Percentiles rank a stretch among this genome's conserved stretches.
phyloP scores from a whole-genome alignment of 2,113 vertebrate species.

The Electrona antarctica region DNA sequence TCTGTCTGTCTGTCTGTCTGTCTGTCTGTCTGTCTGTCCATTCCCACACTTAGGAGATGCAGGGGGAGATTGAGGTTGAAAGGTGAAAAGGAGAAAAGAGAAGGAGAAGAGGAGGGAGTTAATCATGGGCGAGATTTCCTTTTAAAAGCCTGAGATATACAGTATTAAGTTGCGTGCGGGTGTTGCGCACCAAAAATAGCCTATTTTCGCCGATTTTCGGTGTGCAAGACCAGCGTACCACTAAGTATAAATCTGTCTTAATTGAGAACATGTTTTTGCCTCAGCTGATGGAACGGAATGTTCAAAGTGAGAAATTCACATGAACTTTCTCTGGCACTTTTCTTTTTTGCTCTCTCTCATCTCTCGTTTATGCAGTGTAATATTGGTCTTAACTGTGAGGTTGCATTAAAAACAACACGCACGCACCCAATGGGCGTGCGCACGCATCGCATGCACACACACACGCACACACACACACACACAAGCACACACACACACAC shows the following conservation, averaged over 20 bases:
- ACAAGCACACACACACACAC: too few relatives aligned
- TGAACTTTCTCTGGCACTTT: slow-evolving; percentile 61
- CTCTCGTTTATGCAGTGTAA: slow-evolving; percentile 53
- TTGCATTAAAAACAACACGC: background rate
- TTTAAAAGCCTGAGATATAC: slow-evolving; percentile 17
- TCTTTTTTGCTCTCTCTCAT: slow-evolving; percentile 37
- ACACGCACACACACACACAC: too few relatives aligned
- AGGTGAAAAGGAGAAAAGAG: slow-evolving; percentile 3
- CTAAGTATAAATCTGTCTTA: too few relatives aligned
- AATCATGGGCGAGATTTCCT: slow-evolving; percentile 43
- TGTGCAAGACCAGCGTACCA: too few relatives aligned
- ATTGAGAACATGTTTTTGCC: slow-evolving; percentile 22
- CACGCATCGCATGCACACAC: too few relatives aligned
- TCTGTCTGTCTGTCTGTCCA: background rate
- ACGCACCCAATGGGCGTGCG: too few relatives aligned
- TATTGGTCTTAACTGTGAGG: slow-evolving; percentile 48
- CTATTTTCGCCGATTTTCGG: too few relatives aligned
- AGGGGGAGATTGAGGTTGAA: slow-evolving; percentile 20
- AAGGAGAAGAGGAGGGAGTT: slow-evolving; percentile 35
- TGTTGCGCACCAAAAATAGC: too few relatives aligned
- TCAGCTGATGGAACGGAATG: slow-evolving; percentile 49
- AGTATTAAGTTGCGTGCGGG: too few relatives aligned
- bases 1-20: background rate
- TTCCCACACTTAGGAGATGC: too few relatives aligned
- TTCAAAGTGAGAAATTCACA: slow-evolving; percentile 57